Percentiles rank a stretch among this genome's conserved stretches.
Evolutionary conservation across 2,113 vertebrate species (phyloP).

Genomic region (Bubo blakistoni): DNA sequence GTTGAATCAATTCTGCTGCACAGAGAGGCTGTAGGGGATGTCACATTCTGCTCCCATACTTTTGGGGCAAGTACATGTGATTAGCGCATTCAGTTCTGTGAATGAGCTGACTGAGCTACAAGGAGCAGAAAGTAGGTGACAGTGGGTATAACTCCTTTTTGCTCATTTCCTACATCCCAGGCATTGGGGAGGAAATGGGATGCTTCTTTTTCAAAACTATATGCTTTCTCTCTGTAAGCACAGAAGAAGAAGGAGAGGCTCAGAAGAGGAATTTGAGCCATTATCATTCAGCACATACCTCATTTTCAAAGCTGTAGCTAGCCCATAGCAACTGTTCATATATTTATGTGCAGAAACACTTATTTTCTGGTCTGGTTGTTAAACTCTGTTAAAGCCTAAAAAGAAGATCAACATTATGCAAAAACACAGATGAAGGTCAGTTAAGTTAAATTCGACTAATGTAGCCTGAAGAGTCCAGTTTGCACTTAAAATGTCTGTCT

Average conservation of each 20-base stretch:
- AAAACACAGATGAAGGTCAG: not conserved
- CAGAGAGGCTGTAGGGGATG: not conserved
- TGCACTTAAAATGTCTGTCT: not conserved
- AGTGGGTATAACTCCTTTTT: not conserved
- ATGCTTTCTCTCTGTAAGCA: not conserved
- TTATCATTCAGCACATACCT: not conserved
- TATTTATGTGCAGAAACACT: not conserved
- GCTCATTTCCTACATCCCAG: not conserved
- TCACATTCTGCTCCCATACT: accelerated
- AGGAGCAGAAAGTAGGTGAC: not conserved
- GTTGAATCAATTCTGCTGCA: not conserved
- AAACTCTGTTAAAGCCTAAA: not conserved
- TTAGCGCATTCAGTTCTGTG: too few species aligned
- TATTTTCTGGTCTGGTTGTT: not conserved
- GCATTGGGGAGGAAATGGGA: not conserved
- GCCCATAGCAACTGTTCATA: not conserved
- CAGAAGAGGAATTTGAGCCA: not conserved
- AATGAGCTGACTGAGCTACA: not conserved
- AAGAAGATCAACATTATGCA: not conserved
- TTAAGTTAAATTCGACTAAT: not conserved
- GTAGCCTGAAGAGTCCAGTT: not conserved
- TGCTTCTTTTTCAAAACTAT: not conserved
- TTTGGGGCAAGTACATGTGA: not conserved
- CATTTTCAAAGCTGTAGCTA: not conserved
- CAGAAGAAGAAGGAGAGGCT: not conserved